A percentile compares a stretch with the other conserved stretches of the same genome.
Conservation (phyloP, 2,888 invertebrate species). For the Eupsilia transversa region DNA sequence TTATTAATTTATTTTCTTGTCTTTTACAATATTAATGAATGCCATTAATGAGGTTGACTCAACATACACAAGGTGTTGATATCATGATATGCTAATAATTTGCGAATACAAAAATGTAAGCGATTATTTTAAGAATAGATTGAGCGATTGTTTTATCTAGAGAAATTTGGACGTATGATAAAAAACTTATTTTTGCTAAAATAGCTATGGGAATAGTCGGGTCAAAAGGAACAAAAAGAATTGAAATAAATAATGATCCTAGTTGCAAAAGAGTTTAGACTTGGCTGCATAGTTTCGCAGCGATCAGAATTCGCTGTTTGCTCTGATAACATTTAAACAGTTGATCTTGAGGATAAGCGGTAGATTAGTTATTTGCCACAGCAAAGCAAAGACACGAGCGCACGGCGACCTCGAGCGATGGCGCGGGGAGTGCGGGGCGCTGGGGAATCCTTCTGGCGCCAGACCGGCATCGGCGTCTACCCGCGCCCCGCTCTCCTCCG, state of each 20-base stretch:
- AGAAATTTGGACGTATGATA: slow-evolving; percentile 2
- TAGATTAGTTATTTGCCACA: slow-evolving; percentile 72
- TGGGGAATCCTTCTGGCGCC: slow-evolving; percentile 91
- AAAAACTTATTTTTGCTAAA: slow-evolving; percentile 3
- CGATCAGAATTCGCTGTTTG: slow-evolving; percentile 5
- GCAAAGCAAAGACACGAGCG: slow-evolving; percentile 76
- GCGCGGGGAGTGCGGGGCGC: slow-evolving; percentile 83
- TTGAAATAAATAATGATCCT: background rate
- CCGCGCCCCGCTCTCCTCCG: slow-evolving; percentile 80
- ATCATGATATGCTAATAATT: slow-evolving; percentile 60
- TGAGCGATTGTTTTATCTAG: slow-evolving; percentile 59
- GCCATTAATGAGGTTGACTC: slow-evolving; percentile 34
- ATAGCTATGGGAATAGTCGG: background rate
- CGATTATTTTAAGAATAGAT: slow-evolving; percentile 57
- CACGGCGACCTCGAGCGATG: slow-evolving; percentile 79
- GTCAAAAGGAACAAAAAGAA: background rate
- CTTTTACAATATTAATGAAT: slow-evolving; percentile 6
- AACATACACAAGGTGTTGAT: slow-evolving; percentile 40
- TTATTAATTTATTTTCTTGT: slow-evolving; percentile 15
- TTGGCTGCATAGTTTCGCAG: slow-evolving; percentile 2
- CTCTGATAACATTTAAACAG: slow-evolving; percentile 28
- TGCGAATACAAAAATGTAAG: slow-evolving; percentile 34
- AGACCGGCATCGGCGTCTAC: slow-evolving; percentile 89
- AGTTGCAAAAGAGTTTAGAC: background rate
- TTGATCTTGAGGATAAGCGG: slow-evolving; percentile 66